Evolutionary conservation across 1,140 invertebrate species (phyloP).

Genomic region (Nephotettix cincticeps): DNA sequence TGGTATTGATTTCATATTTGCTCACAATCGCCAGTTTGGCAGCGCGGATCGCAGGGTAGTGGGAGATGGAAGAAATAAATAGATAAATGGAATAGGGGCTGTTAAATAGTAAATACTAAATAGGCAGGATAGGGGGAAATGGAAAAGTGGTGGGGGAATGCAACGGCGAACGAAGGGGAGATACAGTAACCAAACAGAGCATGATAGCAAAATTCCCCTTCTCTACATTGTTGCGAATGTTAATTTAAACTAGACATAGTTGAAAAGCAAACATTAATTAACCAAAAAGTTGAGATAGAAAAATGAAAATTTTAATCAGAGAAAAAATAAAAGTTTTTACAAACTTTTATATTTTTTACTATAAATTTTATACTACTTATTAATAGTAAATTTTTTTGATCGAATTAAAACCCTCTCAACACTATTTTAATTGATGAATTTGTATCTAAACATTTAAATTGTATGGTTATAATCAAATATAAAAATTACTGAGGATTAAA

Average conservation of each 20-base stretch:
- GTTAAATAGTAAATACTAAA: slow-evolving; percentile 24
- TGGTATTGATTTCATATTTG: slow-evolving; percentile 22
- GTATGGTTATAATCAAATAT: no score
- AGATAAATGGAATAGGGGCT: slow-evolving; percentile 22
- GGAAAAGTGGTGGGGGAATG: background rate
- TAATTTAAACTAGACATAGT: background rate
- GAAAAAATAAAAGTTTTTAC: background rate
- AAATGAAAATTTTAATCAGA: background rate
- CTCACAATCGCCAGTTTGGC: slow-evolving; percentile 2
- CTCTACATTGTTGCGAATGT: background rate
- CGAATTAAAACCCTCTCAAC: no score
- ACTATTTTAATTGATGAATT: no score
- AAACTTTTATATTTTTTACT: background rate
- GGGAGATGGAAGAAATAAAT: slow-evolving; percentile 22
- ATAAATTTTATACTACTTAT: no score
- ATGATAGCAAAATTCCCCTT: background rate
- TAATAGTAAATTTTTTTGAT: no score
- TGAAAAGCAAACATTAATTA: background rate
- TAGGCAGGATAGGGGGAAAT: slow-evolving; percentile 16
- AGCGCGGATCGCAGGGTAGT: slow-evolving; percentile 1
- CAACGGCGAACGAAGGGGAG: background rate
- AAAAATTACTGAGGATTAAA: no score
- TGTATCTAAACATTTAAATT: no score
- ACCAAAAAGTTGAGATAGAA: background rate
- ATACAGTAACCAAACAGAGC: background rate